Evolutionary conservation across 2,888 invertebrate genomes (phyloP), one percentile per base, ranked within the genome.

Genomic region (Plagodis pulveraria): DNA sequence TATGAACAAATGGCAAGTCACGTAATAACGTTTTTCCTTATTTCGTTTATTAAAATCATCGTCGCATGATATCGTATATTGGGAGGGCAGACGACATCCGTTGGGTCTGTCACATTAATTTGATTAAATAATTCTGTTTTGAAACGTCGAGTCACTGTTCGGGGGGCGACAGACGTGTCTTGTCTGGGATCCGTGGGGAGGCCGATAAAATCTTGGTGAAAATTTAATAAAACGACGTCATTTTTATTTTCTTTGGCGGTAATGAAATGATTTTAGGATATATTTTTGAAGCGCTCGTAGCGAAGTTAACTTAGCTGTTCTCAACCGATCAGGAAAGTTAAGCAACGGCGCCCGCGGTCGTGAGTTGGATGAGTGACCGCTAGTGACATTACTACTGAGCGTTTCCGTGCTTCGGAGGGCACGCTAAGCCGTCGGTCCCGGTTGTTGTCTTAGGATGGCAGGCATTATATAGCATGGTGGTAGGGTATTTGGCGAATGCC

Each of bases 91-190:
- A 66, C 69, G 72, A 69, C 71, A 71, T 66, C 58, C 74, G 70
- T 73, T 75, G 59, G 67, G 61, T 56, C 58, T 71, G 76, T 77
- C 73, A 76, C 74, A 74, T 78, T 81, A 76, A 83, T 81, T 81
- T 76, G 80, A 86, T 85, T 78, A 81, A 66, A 69, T 65, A 65
- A 66, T 65, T 62, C 35, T 65, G 59, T 66, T 68, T 59, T 54
- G 66, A 62, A 66, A 63, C 49, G 63, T 48, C 63, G 64, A 63
- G 68, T 69, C 68, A 65, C 60, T 56, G 56, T 48, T 59, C 52
- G 50, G 50, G 47, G 62, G 63, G 59, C 40, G 56, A 48, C 57
- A 45, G 22, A 22, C 22, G 22, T 22, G 22, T 22, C 22, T 22
- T 46, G 55, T 40, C 62, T 51, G 61, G 50, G 61, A 66, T 71